These are phyloP conservation scores for Bhutanitis thaidina DNA, from an alignment of 2,888 invertebrate species.

Conservation along the genomic window DNA sequence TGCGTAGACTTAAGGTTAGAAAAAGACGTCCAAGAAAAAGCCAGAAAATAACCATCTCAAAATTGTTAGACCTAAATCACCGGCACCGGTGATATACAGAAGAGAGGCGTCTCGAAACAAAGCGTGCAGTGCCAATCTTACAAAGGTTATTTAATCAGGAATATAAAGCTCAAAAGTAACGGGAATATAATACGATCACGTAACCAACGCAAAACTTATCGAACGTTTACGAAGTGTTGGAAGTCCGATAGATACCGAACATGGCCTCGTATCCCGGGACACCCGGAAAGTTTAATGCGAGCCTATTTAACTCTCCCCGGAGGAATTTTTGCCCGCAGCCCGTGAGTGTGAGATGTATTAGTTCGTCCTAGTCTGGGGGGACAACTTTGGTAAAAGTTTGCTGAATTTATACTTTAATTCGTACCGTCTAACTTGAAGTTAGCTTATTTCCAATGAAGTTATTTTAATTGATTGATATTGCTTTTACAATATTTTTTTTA, in stretches of 20 bases:
- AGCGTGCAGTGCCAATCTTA: too few species aligned
- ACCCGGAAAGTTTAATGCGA: background rate
- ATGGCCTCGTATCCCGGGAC: background rate
- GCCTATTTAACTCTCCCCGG: background rate
- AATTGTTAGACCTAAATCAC: too few species aligned
- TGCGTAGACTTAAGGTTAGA: too few species aligned
- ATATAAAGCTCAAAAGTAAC: background rate
- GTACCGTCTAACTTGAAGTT: background rate
- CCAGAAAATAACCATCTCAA: too few species aligned
- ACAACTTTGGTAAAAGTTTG: background rate
- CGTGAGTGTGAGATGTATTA: background rate
- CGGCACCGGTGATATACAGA: too few species aligned
- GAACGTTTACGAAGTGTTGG: background rate
- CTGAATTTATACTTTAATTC: background rate
- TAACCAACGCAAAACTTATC: background rate
- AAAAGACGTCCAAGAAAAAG: too few species aligned
- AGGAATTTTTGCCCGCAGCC: background rate
- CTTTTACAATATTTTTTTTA: too few species aligned
- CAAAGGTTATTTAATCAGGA: background rate
- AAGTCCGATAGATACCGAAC: background rate
- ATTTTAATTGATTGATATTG: too few species aligned
- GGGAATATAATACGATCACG: slow-evolving; percentile 3
- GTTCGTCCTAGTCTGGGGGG: background rate
- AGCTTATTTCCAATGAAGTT: too few species aligned
- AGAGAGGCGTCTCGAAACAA: too few species aligned